Evolutionary conservation across 2,113 vertebrate genomes (phyloP).

Genomic region (Pithys albifrons): DNA sequence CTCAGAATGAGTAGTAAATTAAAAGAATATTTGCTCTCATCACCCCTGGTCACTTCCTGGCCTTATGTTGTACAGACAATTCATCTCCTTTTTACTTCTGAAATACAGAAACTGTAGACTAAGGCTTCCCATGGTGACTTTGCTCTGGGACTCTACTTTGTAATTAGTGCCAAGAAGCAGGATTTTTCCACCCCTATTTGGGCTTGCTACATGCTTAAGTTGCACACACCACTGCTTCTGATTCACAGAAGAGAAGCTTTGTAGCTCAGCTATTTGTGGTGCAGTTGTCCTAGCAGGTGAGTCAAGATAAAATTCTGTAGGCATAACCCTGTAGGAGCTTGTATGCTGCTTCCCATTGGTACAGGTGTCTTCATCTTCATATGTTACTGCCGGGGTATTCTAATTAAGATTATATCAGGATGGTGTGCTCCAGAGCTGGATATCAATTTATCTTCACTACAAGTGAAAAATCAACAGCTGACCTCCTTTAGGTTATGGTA

Average conservation of each 20-base stretch:
- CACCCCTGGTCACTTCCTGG: conserved; percentile 17
- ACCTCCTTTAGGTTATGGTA: not conserved
- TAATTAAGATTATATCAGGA: not conserved
- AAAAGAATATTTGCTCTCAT: conserved; percentile 24
- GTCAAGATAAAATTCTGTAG: not conserved
- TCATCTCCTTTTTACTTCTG: conserved; percentile 34
- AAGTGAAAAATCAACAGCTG: not conserved
- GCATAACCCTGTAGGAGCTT: not conserved
- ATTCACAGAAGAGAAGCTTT: not conserved
- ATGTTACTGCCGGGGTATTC: not conserved
- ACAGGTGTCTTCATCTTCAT: not conserved
- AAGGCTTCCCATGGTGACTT: conserved; percentile 36
- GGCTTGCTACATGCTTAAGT: not conserved
- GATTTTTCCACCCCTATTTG: not conserved
- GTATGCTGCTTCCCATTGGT: not conserved
- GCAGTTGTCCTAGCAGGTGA: not conserved
- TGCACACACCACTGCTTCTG: not conserved
- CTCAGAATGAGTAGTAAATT: conserved; percentile 21
- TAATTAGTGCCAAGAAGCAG: conserved; percentile 14
- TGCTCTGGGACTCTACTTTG: conserved; percentile 8
- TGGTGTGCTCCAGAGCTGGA: not conserved
- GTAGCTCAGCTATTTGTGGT: not conserved
- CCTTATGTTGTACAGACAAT: not conserved
- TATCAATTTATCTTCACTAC: not conserved
- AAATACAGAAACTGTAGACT: conserved; percentile 52